phyloP scores from a whole-genome alignment of 2,888 invertebrate genomes.

The Eristalis pertinax region DNA sequence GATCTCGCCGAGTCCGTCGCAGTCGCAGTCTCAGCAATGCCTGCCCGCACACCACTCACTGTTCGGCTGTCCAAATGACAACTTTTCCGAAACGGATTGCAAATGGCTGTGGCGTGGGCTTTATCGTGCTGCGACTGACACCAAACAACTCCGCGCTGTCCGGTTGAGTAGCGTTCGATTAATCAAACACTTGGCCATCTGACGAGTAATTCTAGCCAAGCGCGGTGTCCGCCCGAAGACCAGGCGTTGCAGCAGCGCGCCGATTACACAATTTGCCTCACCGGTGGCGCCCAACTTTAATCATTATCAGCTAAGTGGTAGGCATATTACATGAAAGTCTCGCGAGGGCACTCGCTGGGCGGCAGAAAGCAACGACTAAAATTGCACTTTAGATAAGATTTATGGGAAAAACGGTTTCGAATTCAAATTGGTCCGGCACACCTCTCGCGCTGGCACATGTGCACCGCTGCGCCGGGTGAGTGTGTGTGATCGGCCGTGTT shows the following conservation, averaged over 20 bases:
- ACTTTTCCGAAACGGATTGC: constrained; percentile 49
- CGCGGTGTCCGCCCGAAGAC: constrained; percentile 15
- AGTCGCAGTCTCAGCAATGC: constrained; percentile 8
- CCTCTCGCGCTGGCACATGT: constrained; percentile 45
- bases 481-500: constrained; percentile 47
- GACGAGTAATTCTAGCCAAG: constrained; percentile 31
- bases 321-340: constrained; percentile 49
- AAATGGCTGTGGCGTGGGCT: constrained; percentile 21
- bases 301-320: constrained; percentile 64
- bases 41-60: not conserved
- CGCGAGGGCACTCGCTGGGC: constrained; percentile 20
- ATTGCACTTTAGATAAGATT: constrained; percentile 60
- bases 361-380: constrained; percentile 11
- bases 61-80: constrained; percentile 49
- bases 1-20: constrained; percentile 7
- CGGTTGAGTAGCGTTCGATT: constrained; percentile 55
- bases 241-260: constrained; percentile 4
- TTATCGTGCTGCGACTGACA: constrained; percentile 51
- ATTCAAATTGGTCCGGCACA: constrained; percentile 60
- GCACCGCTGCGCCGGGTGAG: not conserved
- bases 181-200: constrained; percentile 63
- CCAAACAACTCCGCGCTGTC: constrained; percentile 61
- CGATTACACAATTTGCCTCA: constrained; percentile 45
- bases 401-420: constrained; percentile 56
- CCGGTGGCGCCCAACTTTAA: constrained; percentile 55